A percentile compares a stretch with the other conserved stretches of the same genome.
Conservation (phyloP, 2,797 vertebrate species). For the Pantherophis alleghaniensis region DNA sequence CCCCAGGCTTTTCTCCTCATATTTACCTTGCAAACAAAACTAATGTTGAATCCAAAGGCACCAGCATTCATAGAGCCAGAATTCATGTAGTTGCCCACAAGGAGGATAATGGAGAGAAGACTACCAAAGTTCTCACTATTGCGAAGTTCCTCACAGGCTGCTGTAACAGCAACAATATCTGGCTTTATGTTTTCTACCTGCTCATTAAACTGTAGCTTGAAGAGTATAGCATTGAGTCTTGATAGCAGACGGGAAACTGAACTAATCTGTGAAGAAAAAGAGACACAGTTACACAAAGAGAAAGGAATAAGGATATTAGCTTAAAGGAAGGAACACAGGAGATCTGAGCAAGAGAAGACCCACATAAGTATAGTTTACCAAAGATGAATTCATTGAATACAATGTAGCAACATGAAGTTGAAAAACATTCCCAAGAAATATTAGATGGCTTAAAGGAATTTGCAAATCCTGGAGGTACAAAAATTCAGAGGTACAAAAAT, state of each 20-base stretch:
- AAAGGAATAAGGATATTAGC: neutral
- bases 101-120: conserved; percentile 82
- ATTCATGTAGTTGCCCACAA: conserved; percentile 91
- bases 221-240: conserved; percentile 83
- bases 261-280: conserved; percentile 77
- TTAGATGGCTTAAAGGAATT: neutral
- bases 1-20: neutral
- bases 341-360: conserved; percentile 8
- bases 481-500: neutral
- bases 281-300: conserved; percentile 4
- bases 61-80: conserved; percentile 87
- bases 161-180: conserved; percentile 88
- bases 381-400: neutral
- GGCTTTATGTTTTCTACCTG: conserved; percentile 91
- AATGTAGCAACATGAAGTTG: neutral
- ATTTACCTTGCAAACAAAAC: conserved; percentile 84
- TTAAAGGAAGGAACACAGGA: conserved; percentile 3
- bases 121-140: conserved; percentile 80
- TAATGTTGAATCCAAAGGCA: conserved; percentile 85
- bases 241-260: conserved; percentile 78
- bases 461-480: neutral
- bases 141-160: conserved; percentile 86
- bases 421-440: neutral
- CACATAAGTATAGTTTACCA: neutral
- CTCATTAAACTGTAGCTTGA: conserved; percentile 88